Percentiles rank a stretch among this genome's conserved stretches.
Evolutionary conservation across 2,113 vertebrate genomes (phyloP).

Genomic region (Anas platyrhynchos): DNA sequence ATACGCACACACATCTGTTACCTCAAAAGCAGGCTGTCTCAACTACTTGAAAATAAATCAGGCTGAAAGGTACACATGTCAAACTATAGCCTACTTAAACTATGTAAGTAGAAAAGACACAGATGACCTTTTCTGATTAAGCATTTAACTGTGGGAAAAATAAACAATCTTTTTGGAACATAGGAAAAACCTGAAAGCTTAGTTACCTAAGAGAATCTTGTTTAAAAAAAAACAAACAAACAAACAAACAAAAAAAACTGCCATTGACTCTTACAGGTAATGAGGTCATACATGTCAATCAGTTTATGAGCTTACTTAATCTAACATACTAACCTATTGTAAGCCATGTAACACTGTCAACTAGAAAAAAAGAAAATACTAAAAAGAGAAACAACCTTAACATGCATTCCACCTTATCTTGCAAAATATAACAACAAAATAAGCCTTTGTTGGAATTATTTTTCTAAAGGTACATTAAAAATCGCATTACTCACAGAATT

Average conservation of each 20-base stretch:
- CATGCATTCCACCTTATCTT: not conserved
- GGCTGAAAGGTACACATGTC: not conserved
- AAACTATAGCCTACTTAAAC: not conserved
- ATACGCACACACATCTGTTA: too few relatives aligned
- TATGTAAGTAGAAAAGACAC: not conserved
- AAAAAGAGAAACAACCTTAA: not conserved
- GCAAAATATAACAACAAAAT: not conserved
- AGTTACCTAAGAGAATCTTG: not conserved
- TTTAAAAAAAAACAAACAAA: not conserved
- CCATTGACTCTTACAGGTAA: not conserved
- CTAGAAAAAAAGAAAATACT: not conserved
- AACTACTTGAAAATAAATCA: not conserved
- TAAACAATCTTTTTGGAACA: not conserved
- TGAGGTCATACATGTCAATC: not conserved
- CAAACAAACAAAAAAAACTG: not conserved
- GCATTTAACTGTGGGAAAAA: not conserved
- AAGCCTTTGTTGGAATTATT: not conserved
- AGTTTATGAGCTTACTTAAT: not conserved
- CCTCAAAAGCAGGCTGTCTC: not conserved
- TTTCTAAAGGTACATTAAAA: not conserved
- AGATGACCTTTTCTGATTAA: not conserved
- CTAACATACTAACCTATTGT: not conserved
- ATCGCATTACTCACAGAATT: constrained; percentile 86
- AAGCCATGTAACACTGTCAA: not conserved
- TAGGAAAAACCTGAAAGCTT: not conserved